phyloP scores from a whole-genome alignment of 1,140 invertebrate species.

The Platorchestia sp. region DNA sequence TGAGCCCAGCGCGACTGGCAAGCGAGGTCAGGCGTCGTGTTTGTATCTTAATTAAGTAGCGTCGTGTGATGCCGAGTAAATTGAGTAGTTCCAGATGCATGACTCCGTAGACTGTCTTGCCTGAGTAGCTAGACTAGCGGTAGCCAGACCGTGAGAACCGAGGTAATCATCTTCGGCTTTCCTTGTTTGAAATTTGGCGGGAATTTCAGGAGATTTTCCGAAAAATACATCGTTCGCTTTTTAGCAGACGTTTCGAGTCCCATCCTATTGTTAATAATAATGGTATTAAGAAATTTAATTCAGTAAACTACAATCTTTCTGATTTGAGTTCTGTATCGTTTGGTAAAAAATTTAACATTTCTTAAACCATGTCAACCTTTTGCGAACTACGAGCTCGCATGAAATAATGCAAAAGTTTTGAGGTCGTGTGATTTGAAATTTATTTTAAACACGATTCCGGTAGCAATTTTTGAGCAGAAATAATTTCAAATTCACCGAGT shows the following conservation, averaged over 20 bases:
- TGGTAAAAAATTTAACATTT: not conserved
- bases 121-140: not conserved
- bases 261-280: not conserved
- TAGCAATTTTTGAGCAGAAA: not conserved
- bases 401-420: not conserved
- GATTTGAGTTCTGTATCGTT: not conserved
- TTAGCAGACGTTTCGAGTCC: not conserved
- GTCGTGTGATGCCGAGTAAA: not conserved
- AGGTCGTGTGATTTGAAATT: not conserved
- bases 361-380: not conserved
- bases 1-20: no score
- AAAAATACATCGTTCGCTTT: not conserved
- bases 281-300: not conserved
- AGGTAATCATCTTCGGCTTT: not conserved
- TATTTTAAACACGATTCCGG: not conserved
- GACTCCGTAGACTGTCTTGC: not conserved
- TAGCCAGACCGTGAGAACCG: not conserved
- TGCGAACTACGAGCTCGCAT: no score
- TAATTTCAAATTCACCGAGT: no score
- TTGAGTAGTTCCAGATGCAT: not conserved
- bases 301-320: not conserved
- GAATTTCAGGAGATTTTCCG: not conserved
- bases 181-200: not conserved
- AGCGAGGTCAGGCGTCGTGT: no score
- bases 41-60: no score